Evolutionary conservation across 1,140 invertebrate species (phyloP), one percentile per base, ranked within the genome.

Genomic region (Cydia amplana): DNA sequence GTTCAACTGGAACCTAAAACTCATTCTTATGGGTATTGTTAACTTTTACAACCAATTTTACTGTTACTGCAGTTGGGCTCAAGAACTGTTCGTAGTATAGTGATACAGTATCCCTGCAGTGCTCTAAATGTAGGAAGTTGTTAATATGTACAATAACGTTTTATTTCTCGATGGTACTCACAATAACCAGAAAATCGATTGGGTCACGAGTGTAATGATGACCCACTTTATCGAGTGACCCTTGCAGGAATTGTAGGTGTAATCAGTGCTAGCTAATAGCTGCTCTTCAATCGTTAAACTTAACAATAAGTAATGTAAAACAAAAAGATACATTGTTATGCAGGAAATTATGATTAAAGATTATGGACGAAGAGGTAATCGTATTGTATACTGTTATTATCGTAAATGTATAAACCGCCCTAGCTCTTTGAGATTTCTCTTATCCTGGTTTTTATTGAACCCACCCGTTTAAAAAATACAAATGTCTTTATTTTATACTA

Each of bases 181-280:
- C 65, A 43, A 36, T n/a, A 18, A 4, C 65, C 65, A 40, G 65
- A 36, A 70, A 70, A 70, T 70, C 65, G 65, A 70, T 70, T 70
- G 28, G n/a, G 28, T 70, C n/a, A 36, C 32, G 16, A 36, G 65
- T 70, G 65, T 70, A 36, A 70, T 70, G 65, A 70, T 70, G 65
- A 70, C 65, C 65, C 32, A 70, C 65, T 43, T 67, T 70, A 70
- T 40, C 36, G 65, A 40, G 32, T 70, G 65, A 70, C 65, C 65
- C 65, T 70, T 40, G 16, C 6, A 16, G 36, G 55, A n/a, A n/a
- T n/a, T n/a, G n/a, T n/a, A n/a, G n/a, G n/a, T n/a, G n/a, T 60
- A 60, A 70, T 70, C 65, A 40, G 65, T 36, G 5, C 65, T 70
- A 18, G 49, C 49, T 51, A 16, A 51, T n/a, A 51, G 49, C 14